Base-by-base conservation (phyloP, 2,888 invertebrate species). In the Eretmocerus hayati region DNA sequence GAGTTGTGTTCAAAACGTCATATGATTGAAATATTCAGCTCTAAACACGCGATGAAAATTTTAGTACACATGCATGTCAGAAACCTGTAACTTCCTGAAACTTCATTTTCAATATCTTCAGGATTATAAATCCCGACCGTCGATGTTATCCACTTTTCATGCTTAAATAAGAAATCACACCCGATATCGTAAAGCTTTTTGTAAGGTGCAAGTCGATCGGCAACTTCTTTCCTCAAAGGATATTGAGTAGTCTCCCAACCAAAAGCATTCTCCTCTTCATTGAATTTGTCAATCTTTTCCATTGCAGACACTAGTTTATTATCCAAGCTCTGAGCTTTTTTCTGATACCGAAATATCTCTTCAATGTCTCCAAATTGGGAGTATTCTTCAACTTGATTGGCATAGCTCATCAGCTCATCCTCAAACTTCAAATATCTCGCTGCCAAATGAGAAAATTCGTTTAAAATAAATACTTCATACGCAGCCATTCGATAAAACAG, bases 201-300 rank as follows among this genome's bases (percentile, higher is more conserved):
- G 65, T 80, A 96, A 0, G 95, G 94, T 23, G 80, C 80, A 42
- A 95, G 73, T 63, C 80, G 85, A 62, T 92, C 91, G 53, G 85
- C 83, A 0, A 86, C 74, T 54, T 77, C 73, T 72, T 90, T 89
- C 45, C 94, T 77, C 55, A 87, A 76, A 0, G 93, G 91, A 74
- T 95, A 96, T 59, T 88, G 85, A 0, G 94, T 91, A 4, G 84
- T 73, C 62, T 92, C 89, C 83, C 88, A 94, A n/a, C 86, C 88
- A 65, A 87, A 95, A 1, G 90, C 80, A 1, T 77, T 74, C 68
- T 96, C 96, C 69, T 96, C 95, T 66, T 86, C 87, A 67, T 96
- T 96, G 60, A 96, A 92, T 52, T 83, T 82, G 62, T 93, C 90
- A 55, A 94, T 90, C 58, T 81, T 84, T 45, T 81, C 80, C 73